Percentiles rank a stretch among this genome's conserved stretches.
phyloP scores from a whole-genome alignment of 2,888 invertebrate species.

The Cephus pygmeus region DNA sequence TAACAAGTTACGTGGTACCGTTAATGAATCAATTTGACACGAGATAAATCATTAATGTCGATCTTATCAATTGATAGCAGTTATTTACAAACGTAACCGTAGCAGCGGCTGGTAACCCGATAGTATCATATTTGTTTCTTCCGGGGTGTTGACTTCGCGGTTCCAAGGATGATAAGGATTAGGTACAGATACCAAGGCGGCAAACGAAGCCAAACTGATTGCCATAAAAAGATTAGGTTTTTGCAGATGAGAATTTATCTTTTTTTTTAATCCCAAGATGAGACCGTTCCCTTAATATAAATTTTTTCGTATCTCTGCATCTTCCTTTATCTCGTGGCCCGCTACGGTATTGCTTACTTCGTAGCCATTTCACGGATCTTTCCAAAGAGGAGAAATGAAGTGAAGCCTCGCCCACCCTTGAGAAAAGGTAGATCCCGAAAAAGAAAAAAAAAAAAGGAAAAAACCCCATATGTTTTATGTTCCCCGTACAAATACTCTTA shows the following conservation, averaged over 20 bases:
- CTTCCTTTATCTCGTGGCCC: background rate
- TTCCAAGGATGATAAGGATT: background rate
- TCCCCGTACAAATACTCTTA: background rate
- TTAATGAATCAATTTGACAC: background rate
- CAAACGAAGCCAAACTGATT: background rate
- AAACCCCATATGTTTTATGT: background rate
- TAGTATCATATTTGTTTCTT: background rate
- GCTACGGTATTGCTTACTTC: background rate
- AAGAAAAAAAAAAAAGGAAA: background rate
- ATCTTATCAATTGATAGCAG: background rate
- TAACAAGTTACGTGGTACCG: too few species aligned
- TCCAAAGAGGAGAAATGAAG: slow-evolving; percentile 14
- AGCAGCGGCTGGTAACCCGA: background rate
- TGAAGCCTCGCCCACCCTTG: slow-evolving; percentile 21
- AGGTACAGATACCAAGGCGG: background rate
- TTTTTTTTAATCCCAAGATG: background rate
- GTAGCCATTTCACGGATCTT: slow-evolving; percentile 8
- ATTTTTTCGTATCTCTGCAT: background rate
- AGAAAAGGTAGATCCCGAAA: slow-evolving; percentile 6
- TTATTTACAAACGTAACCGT: background rate
- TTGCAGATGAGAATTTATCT: background rate
- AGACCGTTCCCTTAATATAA: background rate
- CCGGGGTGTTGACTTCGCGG: background rate
- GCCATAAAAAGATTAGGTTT: background rate
- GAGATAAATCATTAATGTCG: background rate